These are phyloP conservation scores for Pelosia muscerda DNA, from an alignment of 2,888 invertebrate species.

Conservation along the genomic window DNA sequence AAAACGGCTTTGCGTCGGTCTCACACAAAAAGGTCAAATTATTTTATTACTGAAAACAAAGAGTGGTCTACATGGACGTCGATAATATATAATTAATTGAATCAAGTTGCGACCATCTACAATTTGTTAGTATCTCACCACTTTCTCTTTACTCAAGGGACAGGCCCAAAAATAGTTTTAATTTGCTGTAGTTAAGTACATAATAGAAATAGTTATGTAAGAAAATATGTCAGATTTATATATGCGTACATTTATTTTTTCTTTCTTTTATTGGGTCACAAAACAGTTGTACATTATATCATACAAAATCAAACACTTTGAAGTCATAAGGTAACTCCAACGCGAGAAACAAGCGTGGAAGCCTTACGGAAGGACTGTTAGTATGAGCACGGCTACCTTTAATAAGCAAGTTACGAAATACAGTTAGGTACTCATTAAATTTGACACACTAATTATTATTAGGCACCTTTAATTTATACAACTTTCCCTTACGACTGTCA, in stretches of 20 bases:
- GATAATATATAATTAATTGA: slow-evolving; percentile 8
- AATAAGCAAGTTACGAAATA: slow-evolving; percentile 20
- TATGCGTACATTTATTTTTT: neutral
- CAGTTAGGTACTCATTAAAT: slow-evolving; percentile 23
- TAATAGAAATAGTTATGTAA: neutral
- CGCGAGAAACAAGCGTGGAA: neutral
- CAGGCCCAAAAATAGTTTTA: neutral
- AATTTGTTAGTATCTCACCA: neutral
- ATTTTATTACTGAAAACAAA: neutral
- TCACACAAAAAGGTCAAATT: neutral
- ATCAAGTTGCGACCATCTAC: neutral
- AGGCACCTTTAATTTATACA: slow-evolving; percentile 27
- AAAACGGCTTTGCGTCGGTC: neutral
- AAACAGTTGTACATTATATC: too few relatives aligned
- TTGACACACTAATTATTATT: slow-evolving; percentile 32
- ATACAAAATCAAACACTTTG: neutral
- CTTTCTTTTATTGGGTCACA: too few relatives aligned
- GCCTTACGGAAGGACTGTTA: slow-evolving; percentile 8
- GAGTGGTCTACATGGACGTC: slow-evolving; percentile 3
- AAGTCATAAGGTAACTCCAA: neutral
- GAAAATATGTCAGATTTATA: neutral
- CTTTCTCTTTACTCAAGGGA: neutral
- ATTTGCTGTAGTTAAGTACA: neutral
- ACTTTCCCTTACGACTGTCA: slow-evolving; percentile 36
- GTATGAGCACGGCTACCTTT: slow-evolving; percentile 12